phyloP scores from a whole-genome alignment of 2,113 vertebrate genomes.

The Aleadryas rufinucha region DNA sequence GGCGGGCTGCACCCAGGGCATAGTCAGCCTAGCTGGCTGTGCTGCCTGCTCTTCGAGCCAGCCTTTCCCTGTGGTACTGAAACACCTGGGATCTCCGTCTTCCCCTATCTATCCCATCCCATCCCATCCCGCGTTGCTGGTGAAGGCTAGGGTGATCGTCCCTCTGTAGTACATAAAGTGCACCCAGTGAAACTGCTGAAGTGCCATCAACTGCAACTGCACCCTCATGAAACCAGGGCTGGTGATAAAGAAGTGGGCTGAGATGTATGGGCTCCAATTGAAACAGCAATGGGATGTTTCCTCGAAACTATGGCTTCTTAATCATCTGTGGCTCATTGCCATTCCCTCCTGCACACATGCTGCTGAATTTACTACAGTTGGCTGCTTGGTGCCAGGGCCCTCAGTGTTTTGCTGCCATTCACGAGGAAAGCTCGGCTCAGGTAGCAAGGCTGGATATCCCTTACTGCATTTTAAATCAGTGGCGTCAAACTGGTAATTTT shows the following conservation, averaged over 20 bases:
- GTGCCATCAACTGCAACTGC: background rate
- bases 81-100: background rate
- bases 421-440: background rate
- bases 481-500: background rate
- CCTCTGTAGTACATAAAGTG: background rate
- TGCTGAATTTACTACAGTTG: constrained; percentile 2
- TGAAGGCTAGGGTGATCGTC: background rate
- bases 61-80: background rate
- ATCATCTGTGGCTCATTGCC: constrained; percentile 44
- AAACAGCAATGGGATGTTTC: background rate
- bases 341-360: background rate
- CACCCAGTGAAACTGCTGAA: background rate
- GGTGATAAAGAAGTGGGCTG: background rate
- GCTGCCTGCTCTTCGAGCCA: background rate
- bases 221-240: background rate
- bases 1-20: background rate
- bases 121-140: fast-evolving
- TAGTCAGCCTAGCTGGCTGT: background rate
- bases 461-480: constrained; percentile 60
- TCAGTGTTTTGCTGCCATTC: background rate
- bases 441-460: background rate
- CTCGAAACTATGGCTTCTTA: background rate
- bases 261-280: background rate
- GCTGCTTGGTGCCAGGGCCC: background rate
- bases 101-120: fast-evolving